Evolutionary conservation across 2,797 vertebrate genomes (phyloP), one percentile per base, ranked within the genome.

Genomic region (Artibeus lituratus): DNA sequence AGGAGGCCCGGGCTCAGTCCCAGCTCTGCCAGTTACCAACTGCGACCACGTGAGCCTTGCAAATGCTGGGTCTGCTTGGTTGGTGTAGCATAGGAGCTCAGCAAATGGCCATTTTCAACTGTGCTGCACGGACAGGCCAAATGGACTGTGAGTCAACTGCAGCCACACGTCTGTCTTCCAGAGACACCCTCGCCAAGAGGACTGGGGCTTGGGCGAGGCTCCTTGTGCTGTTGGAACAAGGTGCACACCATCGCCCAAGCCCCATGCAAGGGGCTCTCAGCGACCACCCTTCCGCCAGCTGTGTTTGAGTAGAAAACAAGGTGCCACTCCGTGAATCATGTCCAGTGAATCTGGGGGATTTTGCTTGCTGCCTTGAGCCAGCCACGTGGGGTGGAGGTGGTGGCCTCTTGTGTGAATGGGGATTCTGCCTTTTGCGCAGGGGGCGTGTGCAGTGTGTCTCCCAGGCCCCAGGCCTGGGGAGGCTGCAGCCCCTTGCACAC

Each of bases 361-460:
- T 80, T 89, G 78, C 96, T 82, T 67, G 73, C 87, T 82, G 91
- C 94, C 96, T 22, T 47, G 39, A 97, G 97, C 69, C 96, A 91
- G 51, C 92, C 85, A 55, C 97, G 94, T 76, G 51, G 42, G 65
- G 53, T 51, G 81, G 95, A 78, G 65, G 16, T 47, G 4, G 14
- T 62, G 70, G 97, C 92, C 97, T 94, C 76, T 69, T 53, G 16
- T 95, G 96, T 92, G 92, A 93, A 44, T 96, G 90, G 83, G 94
- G 90, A 96, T 85, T 95, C 97, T 82, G 96, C 93, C 96, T 97
- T 97, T 97, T 59, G 49, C 62, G 10, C 74, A 24, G 57, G 81
- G 59, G 85, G 80, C 35, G 7, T 96, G 24, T 80, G 94, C 10
- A 83, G 53, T 53, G 87, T 42, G 7, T 6, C 24, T 10, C 93